phyloP scores from a whole-genome alignment of 1,140 invertebrate genomes.

The Palaemon carinicauda region DNA sequence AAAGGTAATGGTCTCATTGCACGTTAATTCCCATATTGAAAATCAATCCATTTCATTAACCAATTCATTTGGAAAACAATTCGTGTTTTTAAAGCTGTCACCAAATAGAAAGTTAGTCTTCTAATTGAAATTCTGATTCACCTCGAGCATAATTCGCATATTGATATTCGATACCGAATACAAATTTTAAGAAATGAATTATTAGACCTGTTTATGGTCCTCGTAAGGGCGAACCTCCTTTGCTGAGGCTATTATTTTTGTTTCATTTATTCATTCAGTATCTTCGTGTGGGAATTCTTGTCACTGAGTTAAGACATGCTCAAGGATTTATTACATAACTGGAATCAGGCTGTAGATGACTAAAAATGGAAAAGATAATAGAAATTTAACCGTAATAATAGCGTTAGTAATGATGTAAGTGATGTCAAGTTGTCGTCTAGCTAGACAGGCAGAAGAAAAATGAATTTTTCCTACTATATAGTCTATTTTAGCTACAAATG shows the following conservation, averaged over 20 bases:
- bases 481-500: conserved; percentile 50
- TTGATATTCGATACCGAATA: too few species aligned
- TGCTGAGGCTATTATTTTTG: background rate
- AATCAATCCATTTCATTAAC: too few species aligned
- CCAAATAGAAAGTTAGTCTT: too few species aligned
- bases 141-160: too few species aligned
- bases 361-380: background rate
- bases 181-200: too few species aligned
- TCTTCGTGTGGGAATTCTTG: background rate
- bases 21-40: too few species aligned
- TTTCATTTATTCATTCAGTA: too few species aligned
- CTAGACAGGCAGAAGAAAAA: conserved; percentile 28
- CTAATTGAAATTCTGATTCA: too few species aligned
- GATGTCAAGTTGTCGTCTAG: conserved; percentile 23
- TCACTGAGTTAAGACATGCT: conserved; percentile 14
- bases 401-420: conserved; percentile 19
- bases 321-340: conserved; percentile 23
- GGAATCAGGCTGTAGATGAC: background rate
- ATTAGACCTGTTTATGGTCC: too few species aligned
- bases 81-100: too few species aligned
- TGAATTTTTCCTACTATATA: conserved; percentile 45
- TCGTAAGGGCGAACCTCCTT: background rate
- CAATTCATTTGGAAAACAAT: too few species aligned
- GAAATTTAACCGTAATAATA: background rate
- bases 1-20: too few species aligned